phyloP scores from a whole-genome alignment of 2,888 invertebrate species.

The Ypsolopha scabrella region DNA sequence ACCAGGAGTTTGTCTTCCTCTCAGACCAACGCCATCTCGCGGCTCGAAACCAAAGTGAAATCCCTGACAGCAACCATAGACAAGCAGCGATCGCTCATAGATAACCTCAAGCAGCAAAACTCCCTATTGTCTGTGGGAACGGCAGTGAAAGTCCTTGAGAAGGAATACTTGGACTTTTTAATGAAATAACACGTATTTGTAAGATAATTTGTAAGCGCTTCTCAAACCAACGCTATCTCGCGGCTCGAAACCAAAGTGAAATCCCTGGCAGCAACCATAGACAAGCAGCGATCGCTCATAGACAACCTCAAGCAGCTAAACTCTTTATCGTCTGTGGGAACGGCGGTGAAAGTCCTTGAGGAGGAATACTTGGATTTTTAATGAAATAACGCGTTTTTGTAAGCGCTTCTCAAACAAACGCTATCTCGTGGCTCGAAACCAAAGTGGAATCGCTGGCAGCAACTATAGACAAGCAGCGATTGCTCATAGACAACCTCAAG shows the following conservation, averaged over 20 bases:
- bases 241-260: conserved; percentile 31
- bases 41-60: conserved; percentile 30
- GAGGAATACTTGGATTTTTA: conserved; percentile 40
- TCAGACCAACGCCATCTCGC: conserved; percentile 33
- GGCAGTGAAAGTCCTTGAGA: conserved; percentile 32
- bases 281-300: conserved; percentile 35
- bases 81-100: conserved; percentile 35
- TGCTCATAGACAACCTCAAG: conserved; percentile 42
- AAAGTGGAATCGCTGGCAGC: conserved; percentile 24
- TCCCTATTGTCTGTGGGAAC: conserved; percentile 26
- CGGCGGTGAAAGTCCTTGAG: conserved; percentile 32
- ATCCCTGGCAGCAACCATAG: conserved; percentile 21
- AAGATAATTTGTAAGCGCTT: no score
- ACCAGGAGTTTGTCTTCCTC: conserved; percentile 31
- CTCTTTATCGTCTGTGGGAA: conserved; percentile 24
- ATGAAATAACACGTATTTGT: conserved; percentile 13
- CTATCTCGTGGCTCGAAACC: conserved; percentile 33
- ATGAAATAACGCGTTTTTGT: conserved; percentile 13
- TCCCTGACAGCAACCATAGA: conserved; percentile 22
- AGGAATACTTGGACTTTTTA: conserved; percentile 39
- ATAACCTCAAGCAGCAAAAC: conserved; percentile 42
- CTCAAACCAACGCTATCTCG: conserved; percentile 34
- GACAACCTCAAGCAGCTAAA: conserved; percentile 43
- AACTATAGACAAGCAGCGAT: conserved; percentile 30
- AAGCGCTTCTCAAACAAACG: conserved; percentile 29